Evolutionary conservation across 2,888 invertebrate genomes (phyloP), one percentile per base, ranked within the genome.

Genomic region (Sesia apiformis): DNA sequence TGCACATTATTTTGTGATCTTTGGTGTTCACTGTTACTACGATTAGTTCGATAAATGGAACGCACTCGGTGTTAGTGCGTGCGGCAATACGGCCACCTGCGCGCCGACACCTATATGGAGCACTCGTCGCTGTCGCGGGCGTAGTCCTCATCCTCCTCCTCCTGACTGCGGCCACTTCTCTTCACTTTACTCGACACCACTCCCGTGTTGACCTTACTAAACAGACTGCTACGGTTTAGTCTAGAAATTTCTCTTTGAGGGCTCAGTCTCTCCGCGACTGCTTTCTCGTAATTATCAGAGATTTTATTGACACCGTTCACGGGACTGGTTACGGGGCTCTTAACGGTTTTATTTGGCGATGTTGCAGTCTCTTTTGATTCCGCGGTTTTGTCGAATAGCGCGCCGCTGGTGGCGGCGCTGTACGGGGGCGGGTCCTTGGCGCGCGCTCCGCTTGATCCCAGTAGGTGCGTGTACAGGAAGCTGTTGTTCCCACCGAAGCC

Each of bases 61-160:
- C n/a, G 4, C 46, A 46, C 46, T 7, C 5, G 50, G 4, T 51
- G 54, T 62, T 65, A 68, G 61, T 65, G 66, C 63, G 63, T 60
- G 58, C 62, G 61, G 65, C 68, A 70, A 61, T 66, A 65, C 65
- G 64, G 66, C 64, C 60, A 60, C 52, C 49, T 53, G 43, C 55
- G 54, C 59, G 60, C 58, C 62, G 55, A 59, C 54, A 60, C 72
- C 79, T 86, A 92, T 82, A 92, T 92, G 75, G 92, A 92, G 74
- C 92, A 92, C 72, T 92, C 92, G 72, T 92, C 92, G 67, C 92
- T 92, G 68, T 92, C 92, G 8, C 89, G 78, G 49, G 90, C 90
- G 72, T 90, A 90, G 61, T 90, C 90, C 1, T 89, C 90, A 58
- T 90, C 90, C 4, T 90, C 90, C 6, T 88, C 88, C 43, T 82